Conservation (phyloP, 2,113 vertebrate genomes). For the Lota lota region DNA sequence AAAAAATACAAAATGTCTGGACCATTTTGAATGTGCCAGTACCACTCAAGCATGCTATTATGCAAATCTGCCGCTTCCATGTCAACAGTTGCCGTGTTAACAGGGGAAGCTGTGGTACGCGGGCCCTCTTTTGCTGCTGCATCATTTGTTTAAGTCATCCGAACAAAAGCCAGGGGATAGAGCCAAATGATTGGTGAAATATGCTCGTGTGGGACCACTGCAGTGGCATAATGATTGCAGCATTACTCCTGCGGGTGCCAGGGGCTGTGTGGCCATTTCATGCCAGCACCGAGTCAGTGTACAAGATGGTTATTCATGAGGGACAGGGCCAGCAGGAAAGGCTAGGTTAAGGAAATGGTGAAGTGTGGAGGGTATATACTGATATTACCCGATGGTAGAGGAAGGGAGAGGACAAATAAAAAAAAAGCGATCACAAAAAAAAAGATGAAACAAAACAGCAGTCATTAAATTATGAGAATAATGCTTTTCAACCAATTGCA, state of each 20-base stretch:
- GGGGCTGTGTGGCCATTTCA: conserved; percentile 72
- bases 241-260: conserved; percentile 70
- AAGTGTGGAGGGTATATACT: conserved; percentile 45
- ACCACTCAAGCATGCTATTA: conserved; percentile 61
- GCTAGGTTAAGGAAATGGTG: conserved; percentile 41
- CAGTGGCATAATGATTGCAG: conserved; percentile 73
- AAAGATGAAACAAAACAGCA: no score
- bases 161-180: conserved; percentile 71
- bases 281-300: conserved; percentile 64
- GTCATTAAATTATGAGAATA: no score
- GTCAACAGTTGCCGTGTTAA: conserved; percentile 71
- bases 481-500: no score
- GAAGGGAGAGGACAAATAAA: not conserved
- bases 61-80: conserved; percentile 64
- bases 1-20: conserved; percentile 32
- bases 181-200: conserved; percentile 72
- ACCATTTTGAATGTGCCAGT: conserved; percentile 54
- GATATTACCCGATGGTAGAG: conserved; percentile 47
- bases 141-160: conserved; percentile 72
- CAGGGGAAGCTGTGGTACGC: conserved; percentile 57
- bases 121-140: conserved; percentile 58
- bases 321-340: not conserved
- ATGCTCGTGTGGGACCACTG: conserved; percentile 69
- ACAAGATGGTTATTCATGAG: not conserved
- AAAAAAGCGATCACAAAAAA: no score